phyloP scores from a whole-genome alignment of 2,113 vertebrate species.

The Parus major region DNA sequence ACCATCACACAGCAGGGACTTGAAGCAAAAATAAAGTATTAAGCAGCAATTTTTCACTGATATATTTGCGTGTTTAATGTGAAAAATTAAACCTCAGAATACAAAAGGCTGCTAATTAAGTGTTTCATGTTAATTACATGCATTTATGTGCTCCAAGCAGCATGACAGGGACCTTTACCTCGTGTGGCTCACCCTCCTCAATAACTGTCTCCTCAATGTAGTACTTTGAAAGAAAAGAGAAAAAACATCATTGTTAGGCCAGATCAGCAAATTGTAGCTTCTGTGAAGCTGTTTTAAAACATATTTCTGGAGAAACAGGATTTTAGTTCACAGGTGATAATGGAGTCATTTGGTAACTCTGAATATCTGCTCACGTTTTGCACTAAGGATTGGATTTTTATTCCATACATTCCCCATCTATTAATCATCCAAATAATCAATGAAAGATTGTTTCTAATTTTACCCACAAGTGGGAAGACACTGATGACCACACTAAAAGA shows the following conservation, averaged over 20 bases:
- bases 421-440: background rate
- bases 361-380: background rate
- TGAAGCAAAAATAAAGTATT: background rate
- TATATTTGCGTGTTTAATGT: background rate
- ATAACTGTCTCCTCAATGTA: conserved; percentile 84
- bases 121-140: background rate
- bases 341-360: background rate
- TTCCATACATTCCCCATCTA: background rate
- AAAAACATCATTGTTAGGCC: conserved; percentile 65
- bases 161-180: conserved; percentile 79
- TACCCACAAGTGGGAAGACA: background rate
- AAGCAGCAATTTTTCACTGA: background rate
- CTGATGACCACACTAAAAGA: background rate
- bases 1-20: background rate
- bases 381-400: background rate
- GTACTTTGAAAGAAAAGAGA: conserved; percentile 78
- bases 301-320: background rate
- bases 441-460: background rate
- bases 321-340: background rate
- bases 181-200: conserved; percentile 72
- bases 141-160: background rate
- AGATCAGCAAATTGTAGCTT: background rate
- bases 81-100: background rate
- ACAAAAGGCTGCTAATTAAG: background rate
- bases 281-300: background rate